Evolutionary conservation across 37 sponge, comb jelly and placozoan genomes (phyloP).

Genomic region (Bolinopsis microptera): DNA sequence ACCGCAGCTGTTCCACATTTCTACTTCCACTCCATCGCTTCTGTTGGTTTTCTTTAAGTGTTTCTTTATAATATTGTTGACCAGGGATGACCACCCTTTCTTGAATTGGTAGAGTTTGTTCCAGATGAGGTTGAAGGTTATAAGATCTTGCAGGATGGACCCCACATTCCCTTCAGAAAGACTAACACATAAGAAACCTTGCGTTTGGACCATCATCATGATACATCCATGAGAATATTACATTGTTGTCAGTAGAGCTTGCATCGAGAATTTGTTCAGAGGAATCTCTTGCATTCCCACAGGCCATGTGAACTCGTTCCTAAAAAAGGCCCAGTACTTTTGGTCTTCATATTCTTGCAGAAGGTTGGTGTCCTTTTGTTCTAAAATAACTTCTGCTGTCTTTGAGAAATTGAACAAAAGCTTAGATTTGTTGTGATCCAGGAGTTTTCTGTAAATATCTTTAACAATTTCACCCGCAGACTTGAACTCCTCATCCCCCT

Average conservation of each 20-base stretch:
- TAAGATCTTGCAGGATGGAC: neutral
- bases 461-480: neutral
- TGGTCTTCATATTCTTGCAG: neutral
- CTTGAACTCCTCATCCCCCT: neutral
- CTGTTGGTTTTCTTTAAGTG: neutral
- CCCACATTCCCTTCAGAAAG: neutral
- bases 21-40: neutral
- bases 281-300: neutral
- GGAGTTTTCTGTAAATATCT: neutral
- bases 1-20: neutral
- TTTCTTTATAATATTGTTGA: neutral
- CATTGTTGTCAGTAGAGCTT: neutral
- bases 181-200: neutral
- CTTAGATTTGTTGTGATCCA: neutral
- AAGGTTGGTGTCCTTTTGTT: neutral
- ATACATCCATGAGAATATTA: neutral
- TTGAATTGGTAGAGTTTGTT: neutral
- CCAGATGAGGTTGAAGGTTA: neutral
- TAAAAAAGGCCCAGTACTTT: neutral
- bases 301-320: slow-evolving; percentile 19
- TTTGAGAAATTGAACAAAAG: neutral
- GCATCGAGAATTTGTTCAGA: neutral
- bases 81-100: neutral
- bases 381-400: neutral
- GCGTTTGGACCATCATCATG: neutral